phyloP scores from a whole-genome alignment of 2,888 invertebrate genomes.

The Epiblema foenella region DNA sequence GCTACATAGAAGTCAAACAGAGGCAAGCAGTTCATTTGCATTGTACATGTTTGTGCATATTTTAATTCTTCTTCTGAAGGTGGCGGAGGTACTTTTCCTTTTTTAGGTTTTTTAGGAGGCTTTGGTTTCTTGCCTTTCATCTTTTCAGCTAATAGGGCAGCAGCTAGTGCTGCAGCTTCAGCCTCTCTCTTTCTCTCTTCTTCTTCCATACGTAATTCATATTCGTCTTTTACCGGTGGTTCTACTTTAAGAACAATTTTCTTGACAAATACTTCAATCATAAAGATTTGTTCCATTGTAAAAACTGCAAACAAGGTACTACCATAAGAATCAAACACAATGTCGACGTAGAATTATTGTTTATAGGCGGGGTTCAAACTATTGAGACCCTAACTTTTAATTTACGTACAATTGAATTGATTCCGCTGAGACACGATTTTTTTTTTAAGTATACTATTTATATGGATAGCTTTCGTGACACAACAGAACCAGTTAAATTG shows the following conservation, averaged over 20 bases:
- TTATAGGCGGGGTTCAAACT: no score
- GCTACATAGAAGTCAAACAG: conserved; percentile 78
- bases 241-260: conserved; percentile 75
- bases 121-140: conserved; percentile 60
- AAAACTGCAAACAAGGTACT: conserved; percentile 38
- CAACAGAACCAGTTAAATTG: no score
- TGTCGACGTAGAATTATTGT: no score
- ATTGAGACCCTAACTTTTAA: no score
- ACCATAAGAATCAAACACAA: background rate
- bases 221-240: conserved; percentile 76
- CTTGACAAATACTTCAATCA: conserved; percentile 79
- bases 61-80: conserved; percentile 81
- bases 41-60: conserved; percentile 76
- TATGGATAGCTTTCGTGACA: no score
- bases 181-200: conserved; percentile 68
- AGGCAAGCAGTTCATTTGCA: conserved; percentile 77
- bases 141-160: conserved; percentile 44
- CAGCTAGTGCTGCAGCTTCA: conserved; percentile 56
- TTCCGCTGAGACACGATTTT: no score
- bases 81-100: conserved; percentile 70
- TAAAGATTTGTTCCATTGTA: conserved; percentile 79
- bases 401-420: no score
- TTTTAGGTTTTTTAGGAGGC: conserved; percentile 56
- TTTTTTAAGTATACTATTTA: no score
- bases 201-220: conserved; percentile 71